Percentiles rank a stretch among this genome's conserved stretches.
These are phyloP conservation scores for Bombus haemorrhoidalis DNA, from an alignment of 1,140 invertebrate species.

Conservation along the genomic window DNA sequence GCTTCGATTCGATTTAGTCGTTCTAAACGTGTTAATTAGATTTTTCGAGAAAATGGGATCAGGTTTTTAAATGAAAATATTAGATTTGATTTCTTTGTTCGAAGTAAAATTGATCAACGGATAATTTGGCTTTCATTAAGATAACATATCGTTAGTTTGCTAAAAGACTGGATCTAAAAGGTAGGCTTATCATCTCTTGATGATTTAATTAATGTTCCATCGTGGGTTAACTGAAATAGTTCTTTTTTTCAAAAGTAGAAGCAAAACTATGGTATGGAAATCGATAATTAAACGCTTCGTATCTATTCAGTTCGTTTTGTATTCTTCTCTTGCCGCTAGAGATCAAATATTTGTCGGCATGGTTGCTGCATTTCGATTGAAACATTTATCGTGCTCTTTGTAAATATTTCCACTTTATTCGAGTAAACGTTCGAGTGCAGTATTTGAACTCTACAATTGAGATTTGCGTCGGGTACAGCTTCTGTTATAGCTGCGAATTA, in stretches of 20 bases:
- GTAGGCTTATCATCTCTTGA: no score
- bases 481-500: no score
- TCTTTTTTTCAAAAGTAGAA: background rate
- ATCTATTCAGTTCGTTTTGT: background rate
- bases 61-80: no score
- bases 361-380: slow-evolving; percentile 14
- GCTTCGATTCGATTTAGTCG: background rate
- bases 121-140: no score
- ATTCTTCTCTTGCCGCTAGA: background rate
- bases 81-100: no score
- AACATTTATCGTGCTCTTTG: slow-evolving; percentile 3
- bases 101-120: no score
- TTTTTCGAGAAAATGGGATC: background rate
- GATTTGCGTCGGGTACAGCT: background rate
- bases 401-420: background rate
- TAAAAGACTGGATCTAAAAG: no score
- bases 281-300: background rate
- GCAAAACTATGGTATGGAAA: background rate
- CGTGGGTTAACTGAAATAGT: background rate
- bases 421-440: background rate
- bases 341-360: slow-evolving; percentile 3
- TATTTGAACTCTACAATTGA: background rate
- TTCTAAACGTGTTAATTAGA: background rate
- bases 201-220: no score
- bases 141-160: no score